Percentiles rank a stretch among this genome's conserved stretches.
Evolutionary conservation across 2,797 vertebrate genomes (phyloP).

Genomic region (Tangara arthus): DNA sequence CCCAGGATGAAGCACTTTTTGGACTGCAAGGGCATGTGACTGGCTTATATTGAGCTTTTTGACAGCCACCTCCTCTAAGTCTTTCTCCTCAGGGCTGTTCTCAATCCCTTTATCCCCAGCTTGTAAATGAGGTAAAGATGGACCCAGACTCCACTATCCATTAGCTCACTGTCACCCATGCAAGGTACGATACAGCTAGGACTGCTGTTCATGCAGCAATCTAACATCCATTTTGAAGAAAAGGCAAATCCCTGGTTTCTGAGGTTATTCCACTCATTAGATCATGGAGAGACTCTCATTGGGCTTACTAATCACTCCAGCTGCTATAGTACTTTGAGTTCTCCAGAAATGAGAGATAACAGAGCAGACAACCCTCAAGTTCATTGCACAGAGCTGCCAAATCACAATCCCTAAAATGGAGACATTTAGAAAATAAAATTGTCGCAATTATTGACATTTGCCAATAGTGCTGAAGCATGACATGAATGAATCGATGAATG

Average conservation of each 20-base stretch:
- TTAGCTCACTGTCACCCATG: not conserved
- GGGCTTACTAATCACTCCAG: not conserved
- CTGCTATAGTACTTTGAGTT: not conserved
- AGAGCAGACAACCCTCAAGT: not conserved
- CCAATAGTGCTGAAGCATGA: not conserved
- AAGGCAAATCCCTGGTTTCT: not conserved
- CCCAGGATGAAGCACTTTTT: not conserved
- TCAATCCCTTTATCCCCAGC: not conserved
- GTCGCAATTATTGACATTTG: not conserved
- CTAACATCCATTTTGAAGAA: not conserved
- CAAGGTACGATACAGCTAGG: not conserved
- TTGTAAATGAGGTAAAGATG: not conserved
- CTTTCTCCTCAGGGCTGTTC: not conserved
- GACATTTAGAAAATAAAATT: not conserved
- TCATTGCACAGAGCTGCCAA: not conserved
- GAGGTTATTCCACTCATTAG: not conserved
- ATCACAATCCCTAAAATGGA: not conserved
- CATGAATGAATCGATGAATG: not conserved
- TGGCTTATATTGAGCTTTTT: not conserved
- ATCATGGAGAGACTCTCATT: not conserved
- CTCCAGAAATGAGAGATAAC: not conserved
- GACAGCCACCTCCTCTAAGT: not conserved
- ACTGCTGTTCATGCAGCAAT: not conserved
- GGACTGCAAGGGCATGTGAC: fast-evolving
- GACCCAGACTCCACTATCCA: not conserved